A percentile compares a stretch with the other conserved stretches of the same genome.
These are phyloP conservation scores for Dendroctonus ponderosae DNA, from an alignment of 1,140 invertebrate genomes.

Conservation along the genomic window DNA sequence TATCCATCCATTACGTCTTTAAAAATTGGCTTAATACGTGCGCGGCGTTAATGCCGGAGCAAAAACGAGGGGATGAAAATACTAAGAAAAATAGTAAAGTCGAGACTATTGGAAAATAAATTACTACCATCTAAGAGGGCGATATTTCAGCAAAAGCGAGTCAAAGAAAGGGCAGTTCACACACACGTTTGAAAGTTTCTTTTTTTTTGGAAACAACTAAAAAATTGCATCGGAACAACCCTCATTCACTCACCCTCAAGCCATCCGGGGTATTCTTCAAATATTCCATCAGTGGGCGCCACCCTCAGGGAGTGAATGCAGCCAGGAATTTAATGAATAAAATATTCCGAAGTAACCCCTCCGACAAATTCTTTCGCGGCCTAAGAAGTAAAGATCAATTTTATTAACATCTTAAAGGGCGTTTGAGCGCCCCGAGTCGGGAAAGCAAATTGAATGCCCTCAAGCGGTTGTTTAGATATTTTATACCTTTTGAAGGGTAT, in stretches of 20 bases:
- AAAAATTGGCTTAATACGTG: conserved; percentile 32
- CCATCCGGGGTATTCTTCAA: conserved; percentile 5
- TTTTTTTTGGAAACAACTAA: too few relatives aligned
- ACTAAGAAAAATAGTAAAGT: conserved; percentile 32
- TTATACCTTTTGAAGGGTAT: conserved; percentile 22
- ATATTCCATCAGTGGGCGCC: conserved; percentile 6
- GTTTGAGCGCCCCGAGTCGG: not conserved
- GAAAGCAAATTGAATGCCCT: conserved; percentile 25
- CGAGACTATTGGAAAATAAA: conserved; percentile 30
- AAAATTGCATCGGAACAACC: too few relatives aligned
- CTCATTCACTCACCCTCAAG: too few relatives aligned
- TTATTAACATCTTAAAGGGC: conserved; percentile 22
- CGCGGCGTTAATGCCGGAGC: conserved; percentile 19
- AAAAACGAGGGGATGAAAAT: conserved; percentile 27
- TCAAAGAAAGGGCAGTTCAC: too few relatives aligned
- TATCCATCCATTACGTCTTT: conserved; percentile 32
- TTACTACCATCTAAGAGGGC: conserved; percentile 27
- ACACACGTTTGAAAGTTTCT: too few relatives aligned
- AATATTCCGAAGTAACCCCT: conserved; percentile 15
- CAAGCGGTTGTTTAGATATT: conserved; percentile 26
- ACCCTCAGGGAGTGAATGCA: conserved; percentile 11
- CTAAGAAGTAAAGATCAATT: conserved; percentile 23
- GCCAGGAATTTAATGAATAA: conserved; percentile 27
- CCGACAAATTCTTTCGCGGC: conserved; percentile 21
- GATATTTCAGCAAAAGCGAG: conserved; percentile 24